A percentile compares a stretch with the other conserved stretches of the same genome.
These are phyloP conservation scores for Sus cebifrons DNA, from an alignment of 2,797 vertebrate genomes.

Conservation along the genomic window DNA sequence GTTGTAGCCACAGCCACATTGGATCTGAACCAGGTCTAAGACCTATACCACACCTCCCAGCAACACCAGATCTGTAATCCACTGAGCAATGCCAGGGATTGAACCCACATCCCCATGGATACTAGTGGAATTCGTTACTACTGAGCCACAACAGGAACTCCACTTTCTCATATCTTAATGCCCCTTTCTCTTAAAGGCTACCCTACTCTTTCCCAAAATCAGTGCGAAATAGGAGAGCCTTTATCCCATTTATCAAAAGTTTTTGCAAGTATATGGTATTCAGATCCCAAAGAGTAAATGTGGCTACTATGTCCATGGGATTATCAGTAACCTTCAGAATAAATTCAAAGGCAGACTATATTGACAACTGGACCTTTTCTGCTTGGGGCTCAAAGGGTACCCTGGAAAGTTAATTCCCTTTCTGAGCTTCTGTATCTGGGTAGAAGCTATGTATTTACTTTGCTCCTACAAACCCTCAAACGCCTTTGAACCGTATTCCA, in stretches of 20 bases:
- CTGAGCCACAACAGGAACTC: too few relatives aligned
- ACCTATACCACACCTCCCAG: too few relatives aligned
- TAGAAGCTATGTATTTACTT: neutral
- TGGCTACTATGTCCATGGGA: neutral
- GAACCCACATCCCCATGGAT: too few relatives aligned
- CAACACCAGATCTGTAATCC: too few relatives aligned
- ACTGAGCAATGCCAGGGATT: too few relatives aligned
- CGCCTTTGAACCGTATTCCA: neutral
- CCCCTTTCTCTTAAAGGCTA: neutral
- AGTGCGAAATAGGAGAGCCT: neutral
- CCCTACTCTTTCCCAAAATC: conserved; percentile 26
- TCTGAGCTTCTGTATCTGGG: neutral
- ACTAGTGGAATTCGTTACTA: too few relatives aligned
- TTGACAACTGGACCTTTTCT: neutral
- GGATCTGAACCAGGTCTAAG: too few relatives aligned
- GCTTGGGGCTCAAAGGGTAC: too few relatives aligned
- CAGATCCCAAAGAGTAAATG: neutral
- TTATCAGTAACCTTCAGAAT: conserved; percentile 1
- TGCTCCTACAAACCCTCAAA: neutral
- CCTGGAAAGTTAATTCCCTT: neutral
- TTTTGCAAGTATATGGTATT: neutral
- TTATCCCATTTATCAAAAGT: neutral
- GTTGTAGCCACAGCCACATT: too few relatives aligned
- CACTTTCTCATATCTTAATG: neutral
- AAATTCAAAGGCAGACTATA: neutral